Evolutionary conservation across 2,888 invertebrate genomes (phyloP), one percentile per base, ranked within the genome.

Genomic region (Andricus quercusramuli): DNA sequence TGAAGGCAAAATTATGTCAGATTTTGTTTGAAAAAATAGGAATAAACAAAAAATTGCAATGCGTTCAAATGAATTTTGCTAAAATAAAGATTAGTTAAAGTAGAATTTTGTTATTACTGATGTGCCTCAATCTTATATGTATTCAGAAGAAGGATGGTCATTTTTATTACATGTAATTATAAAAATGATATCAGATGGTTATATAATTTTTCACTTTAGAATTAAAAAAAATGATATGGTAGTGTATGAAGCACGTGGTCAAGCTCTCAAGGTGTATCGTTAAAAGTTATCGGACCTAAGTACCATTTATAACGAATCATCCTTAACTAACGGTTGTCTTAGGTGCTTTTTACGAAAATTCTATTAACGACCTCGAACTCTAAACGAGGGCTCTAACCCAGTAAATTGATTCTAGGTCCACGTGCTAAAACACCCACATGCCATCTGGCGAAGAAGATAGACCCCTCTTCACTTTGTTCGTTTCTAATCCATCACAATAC

Each of bases 371-470:
- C 8, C 51, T 13, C 20, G 29, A 51, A 29, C 25, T 47, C 25
- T 15, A 70, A 51, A 70, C 56, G 74, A 74, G 74, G 74, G 74
- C 17, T 56, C n/a, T 15, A 83, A 77, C 82, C 84, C 83, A 79
- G 79, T 77, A 83, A 84, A 84, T 84, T 82, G 70, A 79, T 82
- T 79, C 44, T 65, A 59, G 79, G 66, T 78, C 67, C 62, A 51
- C 78, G 78, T 77, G 74, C 74, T 37, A 74, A 74, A 74, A 81
- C 82, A 78, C 83, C 84, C 86, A 85, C 83, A 82, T 79, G 83
- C 84, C 86, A 85, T 83, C 84, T 85, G 86, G 82, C 82, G 80
- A 83, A 82, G 79, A 37, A 56, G 74, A 81, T 78, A 70, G 64
- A 15, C 17, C 64, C 77, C 47, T 37, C 17, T 79, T 70, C 66